Evolutionary conservation across 2,888 invertebrate genomes (phyloP).

Genomic region (Morpho achilles): DNA sequence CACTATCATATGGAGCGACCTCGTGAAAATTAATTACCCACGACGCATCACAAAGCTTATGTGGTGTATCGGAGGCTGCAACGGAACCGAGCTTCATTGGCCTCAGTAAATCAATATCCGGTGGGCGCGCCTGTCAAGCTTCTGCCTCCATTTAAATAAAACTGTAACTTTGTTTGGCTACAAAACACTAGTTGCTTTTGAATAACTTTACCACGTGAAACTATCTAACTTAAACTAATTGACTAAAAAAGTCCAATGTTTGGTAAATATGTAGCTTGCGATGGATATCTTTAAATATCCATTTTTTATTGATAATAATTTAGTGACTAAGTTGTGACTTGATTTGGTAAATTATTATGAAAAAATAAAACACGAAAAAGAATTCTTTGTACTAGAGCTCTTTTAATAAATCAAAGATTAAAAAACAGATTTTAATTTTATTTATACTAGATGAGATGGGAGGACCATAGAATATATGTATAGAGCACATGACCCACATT

Average conservation of each 20-base stretch:
- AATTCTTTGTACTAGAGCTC: too few species aligned
- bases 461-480: too few species aligned
- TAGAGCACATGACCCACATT: too few species aligned
- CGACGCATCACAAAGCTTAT: constrained; percentile 53
- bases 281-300: too few species aligned
- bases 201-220: constrained; percentile 22
- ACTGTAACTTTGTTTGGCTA: constrained; percentile 38
- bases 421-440: too few species aligned
- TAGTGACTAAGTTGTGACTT: neutral
- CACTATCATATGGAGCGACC: constrained; percentile 23
- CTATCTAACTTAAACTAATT: constrained; percentile 6
- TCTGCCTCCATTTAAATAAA: constrained; percentile 36
- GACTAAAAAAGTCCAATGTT: neutral
- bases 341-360: too few species aligned
- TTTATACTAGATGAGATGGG: too few species aligned
- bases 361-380: too few species aligned
- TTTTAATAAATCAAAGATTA: too few species aligned
- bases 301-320: neutral
- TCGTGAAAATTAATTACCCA: constrained; percentile 57
- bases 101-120: constrained; percentile 74
- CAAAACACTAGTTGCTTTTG: constrained; percentile 35
- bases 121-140: constrained; percentile 49
- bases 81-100: constrained; percentile 57
- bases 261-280: too few species aligned
- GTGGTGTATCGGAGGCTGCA: constrained; percentile 44